A percentile compares a stretch with the other conserved stretches of the same genome.
Evolutionary conservation across 1,140 invertebrate genomes (phyloP).

Genomic region (Mercenaria mercenaria): DNA sequence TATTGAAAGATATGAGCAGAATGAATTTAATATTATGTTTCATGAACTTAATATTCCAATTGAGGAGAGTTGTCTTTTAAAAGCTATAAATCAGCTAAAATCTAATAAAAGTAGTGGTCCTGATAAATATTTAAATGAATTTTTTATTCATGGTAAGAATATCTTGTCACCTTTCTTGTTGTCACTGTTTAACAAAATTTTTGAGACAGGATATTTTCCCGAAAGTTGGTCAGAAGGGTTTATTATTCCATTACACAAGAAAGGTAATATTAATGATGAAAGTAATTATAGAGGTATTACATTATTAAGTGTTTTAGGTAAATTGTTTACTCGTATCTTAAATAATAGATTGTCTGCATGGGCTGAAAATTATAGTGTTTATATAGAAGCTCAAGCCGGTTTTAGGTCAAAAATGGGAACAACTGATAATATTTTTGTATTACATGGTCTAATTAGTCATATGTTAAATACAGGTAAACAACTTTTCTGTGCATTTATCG

Average conservation of each 20-base stretch:
- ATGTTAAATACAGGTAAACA: conserved; percentile 41
- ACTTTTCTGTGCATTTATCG: conserved; percentile 50
- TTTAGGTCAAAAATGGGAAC: too few relatives aligned
- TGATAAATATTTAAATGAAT: conserved; percentile 28
- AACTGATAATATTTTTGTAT: conserved; percentile 65
- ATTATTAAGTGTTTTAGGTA: too few relatives aligned
- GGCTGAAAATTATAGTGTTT: too few relatives aligned
- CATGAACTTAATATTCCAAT: conserved; percentile 9
- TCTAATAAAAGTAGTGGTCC: not conserved
- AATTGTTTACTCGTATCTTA: too few relatives aligned
- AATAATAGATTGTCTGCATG: too few relatives aligned
- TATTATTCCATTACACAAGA: conserved; percentile 32
- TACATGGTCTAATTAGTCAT: conserved; percentile 63
- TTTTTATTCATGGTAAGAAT: conserved; percentile 12
- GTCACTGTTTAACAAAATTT: conserved; percentile 5
- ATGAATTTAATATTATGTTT: conserved; percentile 46
- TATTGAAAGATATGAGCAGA: conserved; percentile 26
- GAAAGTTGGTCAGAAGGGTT: conserved; percentile 29
- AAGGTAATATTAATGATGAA: conserved; percentile 14
- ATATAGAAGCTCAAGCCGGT: too few relatives aligned
- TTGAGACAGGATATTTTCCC: not conserved
- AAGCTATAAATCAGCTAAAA: too few relatives aligned
- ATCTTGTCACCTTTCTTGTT: not conserved
- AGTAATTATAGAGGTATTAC: too few relatives aligned
- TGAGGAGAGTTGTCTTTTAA: not conserved